These are phyloP conservation scores for Marronus borbonicus DNA, from an alignment of 2,888 invertebrate species.

Conservation along the genomic window DNA sequence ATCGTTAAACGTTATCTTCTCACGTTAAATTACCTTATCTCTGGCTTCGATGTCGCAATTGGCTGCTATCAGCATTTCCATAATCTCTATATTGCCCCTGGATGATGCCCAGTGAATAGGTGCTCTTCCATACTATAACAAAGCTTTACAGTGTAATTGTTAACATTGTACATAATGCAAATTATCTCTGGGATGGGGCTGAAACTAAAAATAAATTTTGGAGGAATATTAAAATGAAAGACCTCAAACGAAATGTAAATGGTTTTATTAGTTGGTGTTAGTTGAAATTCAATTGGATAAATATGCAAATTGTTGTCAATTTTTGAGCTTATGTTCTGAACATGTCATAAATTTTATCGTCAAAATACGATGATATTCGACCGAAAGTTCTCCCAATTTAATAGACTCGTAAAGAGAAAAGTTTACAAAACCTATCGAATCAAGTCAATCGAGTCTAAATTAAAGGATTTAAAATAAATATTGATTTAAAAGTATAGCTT, in stretches of 20 bases:
- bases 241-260: neutral
- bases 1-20: neutral
- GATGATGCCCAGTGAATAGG: conserved; percentile 86
- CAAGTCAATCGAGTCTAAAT: no score
- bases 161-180: conserved; percentile 13
- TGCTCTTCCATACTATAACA: conserved; percentile 79
- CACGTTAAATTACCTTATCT: conserved; percentile 76
- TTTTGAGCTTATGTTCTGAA: no score
- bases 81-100: conserved; percentile 80
- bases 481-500: no score
- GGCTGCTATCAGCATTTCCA: conserved; percentile 80
- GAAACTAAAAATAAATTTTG: conserved; percentile 21
- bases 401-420: no score
- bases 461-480: no score
- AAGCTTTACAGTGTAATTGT: conserved; percentile 43
- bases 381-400: no score
- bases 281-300: neutral
- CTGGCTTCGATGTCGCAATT: conserved; percentile 83
- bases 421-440: no score
- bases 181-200: conserved; percentile 1
- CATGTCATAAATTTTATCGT: no score
- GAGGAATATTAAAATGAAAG: neutral
- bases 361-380: no score
- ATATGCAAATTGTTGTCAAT: conserved; percentile 12
- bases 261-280: neutral